Base-by-base conservation (phyloP, 2,888 invertebrate genomes). In the Ophioninae sp. region DNA sequence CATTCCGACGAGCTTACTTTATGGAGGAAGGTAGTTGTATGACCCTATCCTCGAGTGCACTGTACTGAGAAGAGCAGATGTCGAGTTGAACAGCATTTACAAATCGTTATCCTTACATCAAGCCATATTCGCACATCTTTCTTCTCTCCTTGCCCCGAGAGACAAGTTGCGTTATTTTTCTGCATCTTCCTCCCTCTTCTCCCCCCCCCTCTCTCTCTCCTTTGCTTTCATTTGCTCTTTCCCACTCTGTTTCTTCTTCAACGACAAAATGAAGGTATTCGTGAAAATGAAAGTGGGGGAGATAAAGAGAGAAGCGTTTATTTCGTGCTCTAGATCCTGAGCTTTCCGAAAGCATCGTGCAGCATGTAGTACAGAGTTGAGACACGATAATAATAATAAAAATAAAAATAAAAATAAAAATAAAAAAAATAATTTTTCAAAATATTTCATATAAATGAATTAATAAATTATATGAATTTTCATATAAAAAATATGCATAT, bases 61-160 rank as follows among this genome's bases (percentile, higher is more conserved):
- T 74, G 77, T 78, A 81, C 56, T 51, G 63, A 76, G 23, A 64
- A 81, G 72, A 56, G 84, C 81, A 84, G 81, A 81, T 84, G 81
- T 61, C 75, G 75, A 76, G 76, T 84, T 75, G 51, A 67, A 63
- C 59, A 8, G 73, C 72, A 63, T 64, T 84, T 81, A 78, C 68
- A 63, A 22, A 30, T 68, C 30, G 41, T 67, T 73, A 73, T 79
- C 17, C 67, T 76, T 81, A 71, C 65, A 75, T 23, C 8, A 41
- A 44, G 44, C 30, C 37, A 39, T 44, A 69, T 73, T 81, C 68
- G 75, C 72, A 74, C 75, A 71, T 51, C 74, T 67, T 71, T 39
- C 56, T 41, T n/a, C 23, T 59, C 58, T 39, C 63, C 81, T 44
- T 7, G 56, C 71, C 67, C 5, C 51, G 51, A 51, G 51, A 51